Conservation (phyloP, 2,113 vertebrate genomes). For the Otis tarda region DNA sequence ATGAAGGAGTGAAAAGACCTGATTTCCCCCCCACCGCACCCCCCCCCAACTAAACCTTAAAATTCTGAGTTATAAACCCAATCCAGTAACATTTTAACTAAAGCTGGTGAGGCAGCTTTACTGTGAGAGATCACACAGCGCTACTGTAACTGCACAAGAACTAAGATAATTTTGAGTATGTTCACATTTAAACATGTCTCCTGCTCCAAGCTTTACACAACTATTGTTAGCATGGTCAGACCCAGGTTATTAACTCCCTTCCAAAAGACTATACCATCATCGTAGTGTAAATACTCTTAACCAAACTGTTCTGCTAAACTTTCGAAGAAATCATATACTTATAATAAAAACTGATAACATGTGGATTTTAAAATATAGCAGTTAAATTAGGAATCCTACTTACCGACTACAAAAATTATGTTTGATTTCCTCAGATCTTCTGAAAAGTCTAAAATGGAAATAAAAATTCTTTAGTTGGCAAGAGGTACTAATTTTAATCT, state of each 20-base stretch:
- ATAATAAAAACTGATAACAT: neutral
- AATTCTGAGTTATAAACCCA: neutral
- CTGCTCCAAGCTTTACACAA: neutral
- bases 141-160: neutral
- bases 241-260: neutral
- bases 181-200: neutral
- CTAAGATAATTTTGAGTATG: neutral
- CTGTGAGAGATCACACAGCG: neutral
- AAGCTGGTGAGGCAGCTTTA: neutral
- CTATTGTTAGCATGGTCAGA: neutral
- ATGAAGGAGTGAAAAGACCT: neutral
- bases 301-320: neutral
- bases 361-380: neutral
- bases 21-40: no score
- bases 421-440: slow-evolving; percentile 87
- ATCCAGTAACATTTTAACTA: neutral
- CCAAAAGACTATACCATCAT: neutral
- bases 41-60: neutral
- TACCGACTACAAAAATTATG: slow-evolving; percentile 93
- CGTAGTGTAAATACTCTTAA: neutral
- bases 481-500: neutral
- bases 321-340: neutral
- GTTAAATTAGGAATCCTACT: slow-evolving; percentile 58
- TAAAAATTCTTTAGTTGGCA: slow-evolving; percentile 16
- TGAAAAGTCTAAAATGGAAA: slow-evolving; percentile 73